Conservation (phyloP, 2,113 vertebrate species). For the Barnardius zonarius region DNA sequence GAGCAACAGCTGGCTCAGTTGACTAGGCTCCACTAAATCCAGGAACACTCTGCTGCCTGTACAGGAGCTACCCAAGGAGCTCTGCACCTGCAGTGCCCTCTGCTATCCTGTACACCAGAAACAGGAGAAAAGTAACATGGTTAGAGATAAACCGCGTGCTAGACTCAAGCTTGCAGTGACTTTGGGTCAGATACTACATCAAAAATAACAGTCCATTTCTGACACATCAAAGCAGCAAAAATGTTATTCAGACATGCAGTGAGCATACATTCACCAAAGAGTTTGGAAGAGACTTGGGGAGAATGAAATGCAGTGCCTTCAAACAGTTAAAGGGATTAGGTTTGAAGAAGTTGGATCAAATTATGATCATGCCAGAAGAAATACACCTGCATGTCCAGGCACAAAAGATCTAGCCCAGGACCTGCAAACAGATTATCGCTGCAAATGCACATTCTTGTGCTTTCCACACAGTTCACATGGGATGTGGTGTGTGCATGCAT, state of each 20-base stretch:
- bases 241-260: not conserved
- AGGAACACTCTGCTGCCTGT: not conserved
- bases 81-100: fast-evolving
- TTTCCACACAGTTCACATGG: not conserved
- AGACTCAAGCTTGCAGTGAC: not conserved
- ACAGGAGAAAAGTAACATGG: fast-evolving
- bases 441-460: not conserved
- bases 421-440: not conserved
- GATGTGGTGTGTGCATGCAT: not conserved
- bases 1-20: not conserved
- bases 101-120: not conserved
- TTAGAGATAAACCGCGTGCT: not conserved
- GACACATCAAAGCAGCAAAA: not conserved
- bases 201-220: not conserved
- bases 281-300: not conserved
- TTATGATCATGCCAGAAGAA: not conserved
- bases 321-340: not conserved
- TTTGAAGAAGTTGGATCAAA: not conserved
- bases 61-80: not conserved
- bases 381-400: not conserved
- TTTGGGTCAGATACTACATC: not conserved
- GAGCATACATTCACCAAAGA: not conserved
- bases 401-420: not conserved
- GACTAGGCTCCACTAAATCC: not conserved
- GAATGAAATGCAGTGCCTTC: not conserved